Conservation (phyloP, 2,888 invertebrate genomes). For the Helicoverpa assulta region DNA sequence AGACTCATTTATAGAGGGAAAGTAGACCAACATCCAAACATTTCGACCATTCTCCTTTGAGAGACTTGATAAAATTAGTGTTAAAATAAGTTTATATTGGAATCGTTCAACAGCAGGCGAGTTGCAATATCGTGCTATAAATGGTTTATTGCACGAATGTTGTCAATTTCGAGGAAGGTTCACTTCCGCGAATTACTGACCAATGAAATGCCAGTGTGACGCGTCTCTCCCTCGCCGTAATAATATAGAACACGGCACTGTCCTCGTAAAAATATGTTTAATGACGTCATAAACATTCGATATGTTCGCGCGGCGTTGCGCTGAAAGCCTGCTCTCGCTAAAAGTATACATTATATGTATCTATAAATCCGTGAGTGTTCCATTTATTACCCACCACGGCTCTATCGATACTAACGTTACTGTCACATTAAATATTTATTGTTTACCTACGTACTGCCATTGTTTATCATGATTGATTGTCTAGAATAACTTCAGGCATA, state of each 20-base stretch:
- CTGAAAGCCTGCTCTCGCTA: slow-evolving; percentile 81
- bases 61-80: slow-evolving; percentile 67
- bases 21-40: no score
- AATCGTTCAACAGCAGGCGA: slow-evolving; percentile 68
- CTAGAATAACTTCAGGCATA: slow-evolving; percentile 11
- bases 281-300: slow-evolving; percentile 88
- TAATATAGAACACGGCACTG: slow-evolving; percentile 84
- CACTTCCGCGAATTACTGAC: slow-evolving; percentile 82
- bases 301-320: slow-evolving; percentile 78
- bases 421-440: slow-evolving; percentile 74
- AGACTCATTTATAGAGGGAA: no score
- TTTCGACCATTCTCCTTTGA: no score
- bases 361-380: slow-evolving; percentile 84
- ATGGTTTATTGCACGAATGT: slow-evolving; percentile 81
- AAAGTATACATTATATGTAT: slow-evolving; percentile 74
- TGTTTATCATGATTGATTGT: slow-evolving; percentile 39
- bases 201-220: slow-evolving; percentile 78
- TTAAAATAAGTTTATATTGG: slow-evolving; percentile 71
- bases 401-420: slow-evolving; percentile 78
- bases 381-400: slow-evolving; percentile 78
- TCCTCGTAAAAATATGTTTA: slow-evolving; percentile 90
- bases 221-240: slow-evolving; percentile 78
- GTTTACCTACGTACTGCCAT: slow-evolving; percentile 57
- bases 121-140: slow-evolving; percentile 70
- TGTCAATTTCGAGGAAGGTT: slow-evolving; percentile 82